Percentiles rank a stretch among this genome's conserved stretches.
These are phyloP conservation scores for Pachyseris speciosa DNA, from an alignment of 64 coral and sea anemone genomes.

Conservation along the genomic window DNA sequence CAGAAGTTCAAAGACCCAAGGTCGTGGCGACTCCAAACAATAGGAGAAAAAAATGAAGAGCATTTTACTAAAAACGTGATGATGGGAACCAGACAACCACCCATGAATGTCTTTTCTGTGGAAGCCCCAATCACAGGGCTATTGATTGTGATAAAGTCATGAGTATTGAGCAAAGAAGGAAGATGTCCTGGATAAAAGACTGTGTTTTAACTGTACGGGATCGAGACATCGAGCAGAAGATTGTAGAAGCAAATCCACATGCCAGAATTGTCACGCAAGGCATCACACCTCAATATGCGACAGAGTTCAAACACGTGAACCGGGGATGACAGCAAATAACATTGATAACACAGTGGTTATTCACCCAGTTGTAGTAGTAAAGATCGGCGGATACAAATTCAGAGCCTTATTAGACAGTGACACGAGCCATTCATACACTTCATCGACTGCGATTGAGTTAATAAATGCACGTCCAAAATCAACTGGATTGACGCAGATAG, in stretches of 20 bases:
- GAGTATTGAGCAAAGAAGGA: background rate
- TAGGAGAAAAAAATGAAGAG: background rate
- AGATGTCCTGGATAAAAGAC: background rate
- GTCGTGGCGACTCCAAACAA: background rate
- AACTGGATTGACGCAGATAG: background rate
- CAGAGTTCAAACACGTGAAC: background rate
- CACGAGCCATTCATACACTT: constrained; percentile 19
- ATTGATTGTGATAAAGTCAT: background rate
- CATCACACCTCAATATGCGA: constrained; percentile 38
- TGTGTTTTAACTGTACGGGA: constrained; percentile 47
- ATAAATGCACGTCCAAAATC: background rate
- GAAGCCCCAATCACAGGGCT: background rate
- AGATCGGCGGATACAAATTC: background rate
- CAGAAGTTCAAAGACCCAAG: background rate
- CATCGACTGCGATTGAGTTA: background rate
- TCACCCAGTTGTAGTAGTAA: constrained; percentile 20
- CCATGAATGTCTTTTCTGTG: background rate
- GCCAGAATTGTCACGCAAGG: background rate
- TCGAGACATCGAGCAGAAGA: constrained; percentile 4
- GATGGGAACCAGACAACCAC: background rate
- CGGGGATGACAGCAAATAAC: background rate
- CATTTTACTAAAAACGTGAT: background rate
- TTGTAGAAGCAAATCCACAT: background rate
- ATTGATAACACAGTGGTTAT: background rate
- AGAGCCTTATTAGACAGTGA: constrained; percentile 36